These are phyloP conservation scores for Xerus inauris DNA, from an alignment of 2,113 vertebrate species.

Conservation along the genomic window DNA sequence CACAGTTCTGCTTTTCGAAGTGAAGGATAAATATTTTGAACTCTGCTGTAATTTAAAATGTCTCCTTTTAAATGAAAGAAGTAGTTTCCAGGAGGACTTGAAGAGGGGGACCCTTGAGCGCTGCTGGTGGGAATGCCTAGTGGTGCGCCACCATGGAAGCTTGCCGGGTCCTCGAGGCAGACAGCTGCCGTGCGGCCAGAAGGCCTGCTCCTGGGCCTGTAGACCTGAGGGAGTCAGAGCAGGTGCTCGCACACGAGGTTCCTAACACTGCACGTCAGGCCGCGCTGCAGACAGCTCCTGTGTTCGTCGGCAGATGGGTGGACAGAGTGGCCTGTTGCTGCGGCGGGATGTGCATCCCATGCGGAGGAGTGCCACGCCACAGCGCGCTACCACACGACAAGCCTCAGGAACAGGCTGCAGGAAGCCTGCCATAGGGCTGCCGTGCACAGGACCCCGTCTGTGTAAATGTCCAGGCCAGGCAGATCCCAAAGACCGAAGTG, in stretches of 20 bases:
- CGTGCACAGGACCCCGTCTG: neutral
- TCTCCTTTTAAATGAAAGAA: neutral
- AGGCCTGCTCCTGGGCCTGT: neutral
- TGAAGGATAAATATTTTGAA: too few species aligned
- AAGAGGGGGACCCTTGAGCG: neutral
- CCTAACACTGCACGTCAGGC: neutral
- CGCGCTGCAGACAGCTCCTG: neutral
- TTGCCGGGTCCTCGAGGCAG: neutral
- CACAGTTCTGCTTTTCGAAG: neutral
- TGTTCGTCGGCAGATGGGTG: neutral
- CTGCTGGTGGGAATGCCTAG: neutral
- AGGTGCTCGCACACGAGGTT: too few species aligned
- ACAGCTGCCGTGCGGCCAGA: neutral
- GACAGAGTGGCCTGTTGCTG: neutral
- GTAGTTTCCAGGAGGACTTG: accelerated
- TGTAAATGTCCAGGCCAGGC: neutral
- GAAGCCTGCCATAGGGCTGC: neutral
- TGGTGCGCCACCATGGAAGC: too few species aligned
- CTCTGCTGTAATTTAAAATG: neutral
- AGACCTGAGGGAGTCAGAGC: neutral
- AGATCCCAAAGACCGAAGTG: neutral
- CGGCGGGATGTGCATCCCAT: too few species aligned
- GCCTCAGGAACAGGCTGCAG: neutral
- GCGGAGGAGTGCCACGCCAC: too few species aligned
- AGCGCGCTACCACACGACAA: neutral